Conservation (phyloP, 1,140 invertebrate genomes). For the Scaptomyza pallida region DNA sequence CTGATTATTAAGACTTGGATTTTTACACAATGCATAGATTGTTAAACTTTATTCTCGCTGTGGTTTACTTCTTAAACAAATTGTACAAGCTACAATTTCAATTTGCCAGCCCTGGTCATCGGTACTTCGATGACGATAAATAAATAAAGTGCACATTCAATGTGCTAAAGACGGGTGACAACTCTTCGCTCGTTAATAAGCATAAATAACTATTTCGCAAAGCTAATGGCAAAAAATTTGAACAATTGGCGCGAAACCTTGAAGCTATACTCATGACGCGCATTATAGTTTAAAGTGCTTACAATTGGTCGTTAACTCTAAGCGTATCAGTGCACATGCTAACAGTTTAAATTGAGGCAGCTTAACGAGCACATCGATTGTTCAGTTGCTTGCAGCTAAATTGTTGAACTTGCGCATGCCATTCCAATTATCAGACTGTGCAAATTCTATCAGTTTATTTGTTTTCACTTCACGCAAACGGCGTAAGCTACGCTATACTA, state of each 20-base stretch:
- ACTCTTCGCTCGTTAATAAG: background rate
- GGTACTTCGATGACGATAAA: background rate
- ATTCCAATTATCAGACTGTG: constrained; percentile 15
- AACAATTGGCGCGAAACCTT: constrained; percentile 5
- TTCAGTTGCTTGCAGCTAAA: background rate
- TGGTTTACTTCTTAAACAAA: no score
- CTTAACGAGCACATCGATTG: background rate
- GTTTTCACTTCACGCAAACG: background rate
- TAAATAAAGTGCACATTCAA: background rate
- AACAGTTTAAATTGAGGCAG: background rate
- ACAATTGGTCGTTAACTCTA: background rate
- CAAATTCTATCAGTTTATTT: background rate
- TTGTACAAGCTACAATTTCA: no score
- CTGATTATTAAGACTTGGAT: no score
- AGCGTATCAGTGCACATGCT: background rate
- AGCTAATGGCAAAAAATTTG: constrained; percentile 1
- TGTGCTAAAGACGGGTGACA: background rate
- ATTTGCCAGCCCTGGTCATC: background rate
- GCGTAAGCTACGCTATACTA: background rate
- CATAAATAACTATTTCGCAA: background rate
- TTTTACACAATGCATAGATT: no score
- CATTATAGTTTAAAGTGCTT: background rate
- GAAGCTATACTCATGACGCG: background rate
- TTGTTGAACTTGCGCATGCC: background rate
- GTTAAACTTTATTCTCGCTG: no score